Base-by-base conservation (phyloP, 2,797 vertebrate genomes). In the Halcyon badia region DNA sequence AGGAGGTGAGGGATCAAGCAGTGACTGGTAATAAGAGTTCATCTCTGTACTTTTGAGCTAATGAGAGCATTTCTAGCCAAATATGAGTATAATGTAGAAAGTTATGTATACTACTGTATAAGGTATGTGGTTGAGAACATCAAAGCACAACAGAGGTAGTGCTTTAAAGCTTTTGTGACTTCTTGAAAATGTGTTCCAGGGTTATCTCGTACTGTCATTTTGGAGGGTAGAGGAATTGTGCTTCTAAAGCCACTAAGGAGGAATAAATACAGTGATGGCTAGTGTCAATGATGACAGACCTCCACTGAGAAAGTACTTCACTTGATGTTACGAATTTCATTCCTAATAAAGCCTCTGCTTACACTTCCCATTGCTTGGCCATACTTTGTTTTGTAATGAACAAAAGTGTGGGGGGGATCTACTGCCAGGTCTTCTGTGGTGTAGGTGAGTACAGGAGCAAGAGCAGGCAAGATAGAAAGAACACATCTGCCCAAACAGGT, bases 121-220 rank as follows among this genome's bases (percentile, higher is more conserved):
- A 17, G 4, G 9, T 33, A 4, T 3, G 0, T 51, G 33, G 21
- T 17, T 78, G 58, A 37, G 39, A 73, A 37, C 31, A 31, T 46
- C 33, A 78, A 61, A 87, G n/a, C 13, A 48, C 58, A 72, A 10
- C 46, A 85, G 60, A 65, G 35, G 19, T 16, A 58, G 60, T 22
- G 58, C n/a, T 26, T 71, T 71, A 57, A 88, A 69, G 58, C 69
- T 95, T 75, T 87, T 76, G 68, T 62, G 48, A 31, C 41, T 69
- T 69, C 60, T 30, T 58, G 46, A 85, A 68, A 68, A 61, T 2
- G 7, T 60, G 44, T 92, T 44, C 44, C 2, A 5, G 25, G 33
- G 20, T 89, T 70, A 21, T 87, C 41, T 90, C 81, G 31, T 76
- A 44, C 24, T 62, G 76, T 54, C 39, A 37, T 80, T 78, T 57